Conservation (phyloP, 2,888 invertebrate species). For the Nasonia oneida region DNA sequence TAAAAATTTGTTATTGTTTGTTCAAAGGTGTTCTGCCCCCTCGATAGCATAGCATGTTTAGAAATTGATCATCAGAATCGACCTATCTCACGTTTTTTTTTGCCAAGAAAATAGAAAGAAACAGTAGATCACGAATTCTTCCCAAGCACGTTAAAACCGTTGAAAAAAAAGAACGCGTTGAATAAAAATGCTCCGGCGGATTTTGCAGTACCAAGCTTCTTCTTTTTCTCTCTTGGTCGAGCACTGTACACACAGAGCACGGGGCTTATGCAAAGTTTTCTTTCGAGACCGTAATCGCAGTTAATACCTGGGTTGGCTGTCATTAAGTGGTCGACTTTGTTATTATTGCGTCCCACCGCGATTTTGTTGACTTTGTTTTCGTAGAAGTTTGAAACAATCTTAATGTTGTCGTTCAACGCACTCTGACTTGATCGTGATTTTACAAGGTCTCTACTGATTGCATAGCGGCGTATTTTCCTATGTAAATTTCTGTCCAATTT, state of each 20-base stretch:
- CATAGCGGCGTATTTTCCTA: too few relatives aligned
- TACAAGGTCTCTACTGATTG: too few relatives aligned
- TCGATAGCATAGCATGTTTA: too few relatives aligned
- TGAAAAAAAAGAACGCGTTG: neutral
- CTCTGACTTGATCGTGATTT: too few relatives aligned
- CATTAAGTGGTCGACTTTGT: neutral
- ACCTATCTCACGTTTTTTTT: neutral
- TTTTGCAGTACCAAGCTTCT: neutral
- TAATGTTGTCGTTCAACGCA: too few relatives aligned
- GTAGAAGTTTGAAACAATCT: neutral
- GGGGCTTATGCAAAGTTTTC: constrained; percentile 4
- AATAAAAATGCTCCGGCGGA: neutral
- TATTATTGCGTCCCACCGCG: neutral
- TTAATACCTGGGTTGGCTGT: neutral
- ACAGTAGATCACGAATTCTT: neutral
- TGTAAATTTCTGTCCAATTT: too few relatives aligned
- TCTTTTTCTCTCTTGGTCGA: neutral
- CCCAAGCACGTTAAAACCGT: neutral
- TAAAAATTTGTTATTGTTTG: too few relatives aligned
- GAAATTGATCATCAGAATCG: neutral
- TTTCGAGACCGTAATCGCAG: neutral
- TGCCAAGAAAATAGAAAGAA: neutral
- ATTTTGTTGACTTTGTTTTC: neutral
- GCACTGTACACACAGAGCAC: neutral
- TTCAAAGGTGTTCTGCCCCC: too few relatives aligned